phyloP scores from a whole-genome alignment of 1,140 invertebrate species.

The Heliconius congener region DNA sequence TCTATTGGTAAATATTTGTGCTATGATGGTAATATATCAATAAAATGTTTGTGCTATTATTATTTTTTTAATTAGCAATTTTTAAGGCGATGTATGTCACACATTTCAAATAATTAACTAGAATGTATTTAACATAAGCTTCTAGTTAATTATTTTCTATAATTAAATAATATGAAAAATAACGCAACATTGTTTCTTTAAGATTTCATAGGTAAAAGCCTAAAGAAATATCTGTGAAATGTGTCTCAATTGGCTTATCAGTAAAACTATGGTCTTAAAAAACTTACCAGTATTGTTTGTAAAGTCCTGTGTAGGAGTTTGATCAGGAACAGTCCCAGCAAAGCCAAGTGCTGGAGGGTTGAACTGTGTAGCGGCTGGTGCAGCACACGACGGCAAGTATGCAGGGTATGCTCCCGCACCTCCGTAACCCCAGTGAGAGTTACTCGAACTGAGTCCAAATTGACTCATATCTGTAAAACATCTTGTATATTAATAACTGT shows the following conservation, averaged over 20 bases:
- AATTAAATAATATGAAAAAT: no score
- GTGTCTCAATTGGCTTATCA: no score
- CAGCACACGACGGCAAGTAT: slow-evolving; percentile 86
- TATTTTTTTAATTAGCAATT: no score
- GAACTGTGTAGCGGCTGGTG: slow-evolving; percentile 85
- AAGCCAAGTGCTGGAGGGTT: slow-evolving; percentile 85
- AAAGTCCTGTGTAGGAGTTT: slow-evolving; percentile 85
- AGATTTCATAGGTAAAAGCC: no score
- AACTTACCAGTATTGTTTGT: slow-evolving; percentile 76
- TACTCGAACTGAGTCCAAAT: slow-evolving; percentile 89
- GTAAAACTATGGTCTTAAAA: no score
- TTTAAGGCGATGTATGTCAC: no score
- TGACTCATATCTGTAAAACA: slow-evolving; percentile 86
- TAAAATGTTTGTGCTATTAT: background rate
- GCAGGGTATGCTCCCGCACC: slow-evolving; percentile 91
- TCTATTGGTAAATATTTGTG: background rate
- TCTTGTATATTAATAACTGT: background rate
- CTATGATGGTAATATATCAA: background rate
- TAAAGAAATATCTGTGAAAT: background rate
- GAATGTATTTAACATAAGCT: no score
- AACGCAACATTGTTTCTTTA: no score
- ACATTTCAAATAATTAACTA: no score
- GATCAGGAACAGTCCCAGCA: slow-evolving; percentile 86
- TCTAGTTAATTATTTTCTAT: no score
- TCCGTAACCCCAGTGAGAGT: slow-evolving; percentile 91